Base-by-base conservation (phyloP, 2,888 invertebrate genomes). In the Sesia bembeciformis region DNA sequence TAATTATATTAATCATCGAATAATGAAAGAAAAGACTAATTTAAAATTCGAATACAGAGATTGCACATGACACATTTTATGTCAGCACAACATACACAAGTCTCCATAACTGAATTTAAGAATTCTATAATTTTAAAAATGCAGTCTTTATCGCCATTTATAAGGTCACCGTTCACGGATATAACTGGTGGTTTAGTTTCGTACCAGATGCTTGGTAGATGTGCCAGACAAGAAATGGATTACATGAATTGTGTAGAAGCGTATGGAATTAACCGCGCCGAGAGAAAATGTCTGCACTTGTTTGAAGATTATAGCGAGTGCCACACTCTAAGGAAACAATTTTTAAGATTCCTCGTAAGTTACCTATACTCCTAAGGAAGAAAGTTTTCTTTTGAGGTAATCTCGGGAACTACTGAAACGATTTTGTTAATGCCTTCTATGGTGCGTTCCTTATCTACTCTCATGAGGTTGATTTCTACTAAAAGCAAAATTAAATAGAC, bases 241-340 rank as follows among this genome's bases (percentile, higher is more conserved):
- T 84, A 91, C 64, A 85, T 92, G 67, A 92, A 94, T 58, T 94
- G 94, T 65, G 63, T 93, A 41, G 93, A 94, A 66, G 94, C 94
- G 0, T 93, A 94, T 63, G 94, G 94, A 5, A 60, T 90, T 2
- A 84, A 90, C n/a, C 78, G 78, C 52, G 92, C 91, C 0, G 46
- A 75, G 23, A 64, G 64, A 3, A 88, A 91, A 66, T 94, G 94
- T 65, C 66, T 73, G 5, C 76, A 83, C 52, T 70, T 92, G 5
- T 76, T 92, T 46, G 76, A 84, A 0, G 94, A 94, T 74, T 91
- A 93, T 59, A 72, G 79, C 52, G 94, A 94, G 74, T 94, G 94
- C 61, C 63, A 81, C 0, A 64, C 70, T 4, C 70, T 74, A 61
- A 65, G 64, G 0, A 93, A 93, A 67, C 92, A 92, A 66, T 55